Evolutionary conservation across 2,888 invertebrate species (phyloP).

Genomic region (Acanthopleura granulata): DNA sequence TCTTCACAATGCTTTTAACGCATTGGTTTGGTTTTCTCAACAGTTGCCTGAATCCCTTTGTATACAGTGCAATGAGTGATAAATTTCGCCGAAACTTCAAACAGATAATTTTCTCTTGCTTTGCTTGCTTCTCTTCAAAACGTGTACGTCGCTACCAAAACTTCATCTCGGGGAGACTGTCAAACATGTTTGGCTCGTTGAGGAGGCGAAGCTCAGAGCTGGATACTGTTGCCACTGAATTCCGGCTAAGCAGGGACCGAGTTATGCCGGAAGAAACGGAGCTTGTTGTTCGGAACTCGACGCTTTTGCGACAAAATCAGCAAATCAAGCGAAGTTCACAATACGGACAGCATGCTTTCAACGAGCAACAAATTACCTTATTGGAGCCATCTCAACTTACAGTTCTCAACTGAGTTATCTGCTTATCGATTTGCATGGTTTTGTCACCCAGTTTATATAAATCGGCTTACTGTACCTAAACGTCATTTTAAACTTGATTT

Average conservation of each 20-base stretch:
- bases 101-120: constrained; percentile 34
- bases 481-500: too few species aligned
- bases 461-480: too few species aligned
- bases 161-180: not conserved
- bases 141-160: not conserved
- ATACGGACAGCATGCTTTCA: not conserved
- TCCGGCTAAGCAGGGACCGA: not conserved
- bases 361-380: not conserved
- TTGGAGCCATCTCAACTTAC: not conserved
- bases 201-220: not conserved
- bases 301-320: too few species aligned
- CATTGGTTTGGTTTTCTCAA: constrained; percentile 71
- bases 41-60: constrained; percentile 71
- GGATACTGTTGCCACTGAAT: not conserved
- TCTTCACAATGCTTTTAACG: constrained; percentile 71
- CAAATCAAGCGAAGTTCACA: not conserved
- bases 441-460: too few species aligned
- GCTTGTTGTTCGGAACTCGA: not conserved
- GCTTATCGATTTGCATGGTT: too few species aligned
- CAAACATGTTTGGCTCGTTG: constrained; percentile 4
- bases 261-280: not conserved
- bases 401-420: too few species aligned
- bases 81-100: constrained; percentile 67
- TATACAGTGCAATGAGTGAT: constrained; percentile 71
- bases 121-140: not conserved